Percentiles rank a stretch among this genome's conserved stretches.
Evolutionary conservation across 2,888 invertebrate species (phyloP).

Genomic region (Epirrhoe alternata): DNA sequence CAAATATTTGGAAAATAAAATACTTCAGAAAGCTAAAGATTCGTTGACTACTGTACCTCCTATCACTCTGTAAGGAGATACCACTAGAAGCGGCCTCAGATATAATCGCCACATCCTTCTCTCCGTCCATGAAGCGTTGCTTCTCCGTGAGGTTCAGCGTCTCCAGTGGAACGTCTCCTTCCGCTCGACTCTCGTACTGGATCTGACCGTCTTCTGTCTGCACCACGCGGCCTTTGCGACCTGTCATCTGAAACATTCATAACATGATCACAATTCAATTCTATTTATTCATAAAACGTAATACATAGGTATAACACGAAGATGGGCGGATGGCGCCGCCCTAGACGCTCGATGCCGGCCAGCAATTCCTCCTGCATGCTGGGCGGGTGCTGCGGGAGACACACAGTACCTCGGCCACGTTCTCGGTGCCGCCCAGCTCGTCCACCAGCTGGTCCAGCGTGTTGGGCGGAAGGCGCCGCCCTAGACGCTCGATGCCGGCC

Average conservation of each 20-base stretch:
- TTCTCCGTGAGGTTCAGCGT: constrained; percentile 97
- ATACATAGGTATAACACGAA: too few species aligned
- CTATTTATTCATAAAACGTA: too few species aligned
- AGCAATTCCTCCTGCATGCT: constrained; percentile 86
- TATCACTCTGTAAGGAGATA: constrained; percentile 98
- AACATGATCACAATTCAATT: too few species aligned
- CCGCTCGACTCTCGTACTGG: constrained; percentile 97
- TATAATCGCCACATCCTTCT: constrained; percentile 99
- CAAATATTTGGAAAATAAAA: too few species aligned
- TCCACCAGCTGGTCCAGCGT: constrained; percentile 99
- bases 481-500: constrained; percentile 91
- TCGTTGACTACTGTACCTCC: constrained; percentile 81
- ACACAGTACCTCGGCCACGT: constrained; percentile 93
- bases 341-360: constrained; percentile 91
- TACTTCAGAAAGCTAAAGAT: too few species aligned
- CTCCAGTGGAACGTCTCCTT: constrained; percentile 97
- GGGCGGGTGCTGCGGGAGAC: too few species aligned
- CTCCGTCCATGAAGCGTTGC: constrained; percentile 98
- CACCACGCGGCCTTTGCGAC: constrained; percentile 96
- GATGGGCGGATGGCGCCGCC: constrained; percentile 95
- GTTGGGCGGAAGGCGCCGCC: constrained; percentile 96
- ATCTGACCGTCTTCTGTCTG: constrained; percentile 97
- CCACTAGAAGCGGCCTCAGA: constrained; percentile 99
- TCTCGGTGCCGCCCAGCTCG: constrained; percentile 98
- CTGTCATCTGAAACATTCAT: constrained; percentile 92